These are phyloP conservation scores for Mayetiola destructor DNA, from an alignment of 2,888 invertebrate species.

Conservation along the genomic window DNA sequence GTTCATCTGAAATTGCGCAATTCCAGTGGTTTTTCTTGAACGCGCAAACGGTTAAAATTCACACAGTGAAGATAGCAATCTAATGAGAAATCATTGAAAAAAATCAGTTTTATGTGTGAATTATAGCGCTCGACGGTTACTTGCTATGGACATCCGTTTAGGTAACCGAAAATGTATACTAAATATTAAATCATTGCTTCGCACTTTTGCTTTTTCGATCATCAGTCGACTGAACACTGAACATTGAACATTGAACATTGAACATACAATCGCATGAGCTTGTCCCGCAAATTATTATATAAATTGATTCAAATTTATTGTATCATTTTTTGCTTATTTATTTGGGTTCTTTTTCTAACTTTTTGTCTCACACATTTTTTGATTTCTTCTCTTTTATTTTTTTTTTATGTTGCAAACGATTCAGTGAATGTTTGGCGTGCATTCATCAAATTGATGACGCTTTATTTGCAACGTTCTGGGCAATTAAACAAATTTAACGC, in stretches of 20 bases:
- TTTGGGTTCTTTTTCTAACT: too few species aligned
- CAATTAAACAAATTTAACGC: conserved; percentile 3
- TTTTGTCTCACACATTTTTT: too few species aligned
- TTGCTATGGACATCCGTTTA: conserved; percentile 11
- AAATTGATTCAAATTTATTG: too few species aligned
- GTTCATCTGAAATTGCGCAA: neutral
- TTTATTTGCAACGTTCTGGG: conserved; percentile 11
- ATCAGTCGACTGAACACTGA: conserved; percentile 4
- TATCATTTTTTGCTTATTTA: too few species aligned
- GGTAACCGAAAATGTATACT: too few species aligned
- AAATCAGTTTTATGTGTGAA: neutral
- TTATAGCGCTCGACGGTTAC: neutral
- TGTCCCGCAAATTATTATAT: neutral
- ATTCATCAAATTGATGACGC: neutral
- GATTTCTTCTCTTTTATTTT: too few species aligned
- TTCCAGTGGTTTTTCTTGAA: too few species aligned
- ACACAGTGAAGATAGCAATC: neutral
- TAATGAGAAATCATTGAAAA: neutral
- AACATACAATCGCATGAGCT: too few species aligned
- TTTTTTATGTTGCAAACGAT: too few species aligned
- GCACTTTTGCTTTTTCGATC: neutral
- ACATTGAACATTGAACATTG: too few species aligned
- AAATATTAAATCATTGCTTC: too few species aligned
- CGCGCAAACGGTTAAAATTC: too few species aligned
- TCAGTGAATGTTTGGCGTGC: neutral